Evolutionary conservation across 2,888 invertebrate species (phyloP), one percentile per base, ranked within the genome.

Genomic region (Allacma fusca): DNA sequence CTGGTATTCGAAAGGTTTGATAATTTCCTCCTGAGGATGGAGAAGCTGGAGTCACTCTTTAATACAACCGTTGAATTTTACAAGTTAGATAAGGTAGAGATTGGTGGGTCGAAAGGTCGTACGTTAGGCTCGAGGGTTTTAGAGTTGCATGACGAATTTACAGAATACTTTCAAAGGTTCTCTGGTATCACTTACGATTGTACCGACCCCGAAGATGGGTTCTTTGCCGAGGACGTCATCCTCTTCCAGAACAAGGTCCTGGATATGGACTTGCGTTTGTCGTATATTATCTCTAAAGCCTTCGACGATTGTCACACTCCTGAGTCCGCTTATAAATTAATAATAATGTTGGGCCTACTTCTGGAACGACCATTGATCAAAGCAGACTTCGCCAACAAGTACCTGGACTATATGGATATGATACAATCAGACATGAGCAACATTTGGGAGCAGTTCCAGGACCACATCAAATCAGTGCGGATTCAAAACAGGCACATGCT

Each of bases 11-110:
- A 13, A 13, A 57, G 65, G 29, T 34, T 24, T 13, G 65, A 72
- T 34, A 26, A 68, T 74, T 77, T 80, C 80, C 85, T 82, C 9
- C 24, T 71, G 88, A 92, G 87, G 92, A 92, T 96, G 19, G 89
- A 91, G 70, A 93, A 93, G 0, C 94, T 96, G 69, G 88, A 92
- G 87, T 92, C 92, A 91, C 92, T 97, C 85, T 97, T 97, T 87
- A 92, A 94, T 87, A 96, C 96, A 0, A 95, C 96, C 13, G 88
- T 95, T 81, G 97, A 98, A 88, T 97, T 97, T 86, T 92, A 94
- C 86, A 97, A 97, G 87, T 88, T 98, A 83, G 97, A 97, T 88
- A 96, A 97, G 88, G 93, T 97, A 69, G 97, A 97, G 89, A 92
- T 97, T 83, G 97, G 97, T 59, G 97, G 95, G 16, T 89, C 94